Evolutionary conservation across 2,113 vertebrate species (phyloP).

Genomic region (Dipodomys ordii): DNA sequence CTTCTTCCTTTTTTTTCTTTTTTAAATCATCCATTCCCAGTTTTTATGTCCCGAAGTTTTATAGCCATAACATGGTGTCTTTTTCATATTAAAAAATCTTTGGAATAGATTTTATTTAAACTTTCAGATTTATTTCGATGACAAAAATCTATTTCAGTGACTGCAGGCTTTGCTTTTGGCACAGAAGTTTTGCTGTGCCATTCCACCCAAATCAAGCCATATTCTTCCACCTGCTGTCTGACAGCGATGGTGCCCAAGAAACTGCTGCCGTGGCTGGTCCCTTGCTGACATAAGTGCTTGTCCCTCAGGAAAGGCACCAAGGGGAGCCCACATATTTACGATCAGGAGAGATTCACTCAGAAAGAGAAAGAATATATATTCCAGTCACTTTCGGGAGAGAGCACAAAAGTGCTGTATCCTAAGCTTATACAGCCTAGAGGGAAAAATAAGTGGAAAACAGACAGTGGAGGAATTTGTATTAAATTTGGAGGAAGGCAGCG

Average conservation of each 20-base stretch:
- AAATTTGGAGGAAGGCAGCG: conserved; percentile 3
- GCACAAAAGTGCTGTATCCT: not conserved
- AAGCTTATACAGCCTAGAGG: not conserved
- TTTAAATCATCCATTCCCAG: conserved; percentile 27
- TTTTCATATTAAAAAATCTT: conserved; percentile 46
- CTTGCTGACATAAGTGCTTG: conserved; percentile 8
- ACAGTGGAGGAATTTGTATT: conserved; percentile 9
- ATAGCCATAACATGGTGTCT: conserved; percentile 33
- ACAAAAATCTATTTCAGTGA: conserved; percentile 57
- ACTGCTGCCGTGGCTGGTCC: not conserved
- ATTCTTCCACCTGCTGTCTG: not conserved
- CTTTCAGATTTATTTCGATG: conserved; percentile 44
- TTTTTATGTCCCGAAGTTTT: conserved; percentile 34
- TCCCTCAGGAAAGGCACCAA: not conserved
- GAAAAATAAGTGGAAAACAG: not conserved
- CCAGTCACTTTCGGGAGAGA: not conserved
- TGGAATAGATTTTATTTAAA: conserved; percentile 53
- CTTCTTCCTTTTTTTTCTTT: not conserved
- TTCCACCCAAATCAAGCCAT: conserved; percentile 58
- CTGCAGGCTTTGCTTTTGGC: conserved; percentile 48
- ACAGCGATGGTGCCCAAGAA: not conserved
- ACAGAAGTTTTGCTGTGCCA: conserved; percentile 68
- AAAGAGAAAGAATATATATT: conserved; percentile 48
- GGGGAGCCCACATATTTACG: not conserved
- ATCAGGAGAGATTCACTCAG: not conserved